Conservation (phyloP, 2,797 vertebrate species). For the Tauraco hartlaubi region DNA sequence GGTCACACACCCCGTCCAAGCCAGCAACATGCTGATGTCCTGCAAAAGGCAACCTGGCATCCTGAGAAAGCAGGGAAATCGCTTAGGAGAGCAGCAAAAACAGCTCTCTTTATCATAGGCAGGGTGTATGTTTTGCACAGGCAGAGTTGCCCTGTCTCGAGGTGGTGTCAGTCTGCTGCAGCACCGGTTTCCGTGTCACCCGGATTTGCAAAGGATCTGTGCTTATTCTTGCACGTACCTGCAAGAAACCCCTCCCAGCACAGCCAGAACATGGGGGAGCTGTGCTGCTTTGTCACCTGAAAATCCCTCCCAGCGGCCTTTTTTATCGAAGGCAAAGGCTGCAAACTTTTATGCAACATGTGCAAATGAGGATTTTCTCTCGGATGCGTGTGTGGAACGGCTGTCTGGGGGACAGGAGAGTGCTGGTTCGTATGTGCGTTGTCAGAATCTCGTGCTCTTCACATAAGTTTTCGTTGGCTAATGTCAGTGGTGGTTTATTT, state of each 20-base stretch:
- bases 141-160: background rate
- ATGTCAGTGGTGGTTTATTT: background rate
- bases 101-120: too few relatives aligned
- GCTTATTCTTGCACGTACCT: background rate
- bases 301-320: rapidly evolving
- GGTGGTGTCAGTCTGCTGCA: background rate
- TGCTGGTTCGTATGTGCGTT: rapidly evolving
- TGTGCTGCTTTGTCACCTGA: background rate
- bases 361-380: background rate
- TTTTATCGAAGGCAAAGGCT: background rate
- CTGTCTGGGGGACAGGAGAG: background rate
- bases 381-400: background rate
- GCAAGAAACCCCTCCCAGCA: background rate
- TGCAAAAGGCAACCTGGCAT: background rate
- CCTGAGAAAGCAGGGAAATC: background rate
- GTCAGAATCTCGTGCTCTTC: background rate
- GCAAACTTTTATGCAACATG: too few relatives aligned
- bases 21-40: background rate
- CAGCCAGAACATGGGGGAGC: background rate
- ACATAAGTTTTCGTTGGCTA: background rate
- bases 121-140: background rate
- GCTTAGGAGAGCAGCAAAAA: background rate
- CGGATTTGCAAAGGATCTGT: background rate
- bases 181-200: background rate
- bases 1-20: background rate